A percentile compares a stretch with the other conserved stretches of the same genome.
These are phyloP conservation scores for Cyphomyrus discorhynchus DNA, from an alignment of 2,113 vertebrate genomes.

Conservation along the genomic window DNA sequence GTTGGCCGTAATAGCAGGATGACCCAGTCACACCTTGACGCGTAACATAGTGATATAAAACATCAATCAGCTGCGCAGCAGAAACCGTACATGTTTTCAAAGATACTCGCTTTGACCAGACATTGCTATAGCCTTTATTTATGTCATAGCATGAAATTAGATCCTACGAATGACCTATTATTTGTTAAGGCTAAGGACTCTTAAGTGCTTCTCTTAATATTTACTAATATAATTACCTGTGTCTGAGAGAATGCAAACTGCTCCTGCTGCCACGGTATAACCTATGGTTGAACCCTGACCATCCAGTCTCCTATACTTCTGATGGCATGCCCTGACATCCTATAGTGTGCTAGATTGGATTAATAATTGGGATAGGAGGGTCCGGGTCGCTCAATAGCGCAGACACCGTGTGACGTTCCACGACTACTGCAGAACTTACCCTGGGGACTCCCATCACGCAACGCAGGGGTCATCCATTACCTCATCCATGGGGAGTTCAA, in stretches of 20 bases:
- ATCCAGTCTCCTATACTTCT: conserved; percentile 60
- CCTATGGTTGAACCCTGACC: conserved; percentile 57
- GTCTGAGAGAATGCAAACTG: neutral
- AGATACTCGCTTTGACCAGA: neutral
- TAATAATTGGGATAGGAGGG: conserved; percentile 59
- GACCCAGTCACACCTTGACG: neutral
- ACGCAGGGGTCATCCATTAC: conserved; percentile 47
- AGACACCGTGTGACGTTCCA: conserved; percentile 63
- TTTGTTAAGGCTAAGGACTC: conserved; percentile 2
- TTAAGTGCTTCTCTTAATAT: neutral
- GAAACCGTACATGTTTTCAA: neutral
- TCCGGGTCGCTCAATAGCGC: conserved; percentile 60
- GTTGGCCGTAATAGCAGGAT: neutral
- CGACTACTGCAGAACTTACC: conserved; percentile 45
- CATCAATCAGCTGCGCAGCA: neutral
- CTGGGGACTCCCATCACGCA: conserved; percentile 44
- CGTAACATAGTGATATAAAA: neutral
- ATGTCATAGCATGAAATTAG: neutral
- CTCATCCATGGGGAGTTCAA: conserved; percentile 45
- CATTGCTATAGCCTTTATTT: neutral
- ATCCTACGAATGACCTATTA: neutral
- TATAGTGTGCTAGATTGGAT: conserved; percentile 67
- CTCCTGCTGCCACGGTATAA: conserved; percentile 3
- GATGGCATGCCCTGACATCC: conserved; percentile 68
- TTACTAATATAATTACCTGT: neutral